phyloP scores from a whole-genome alignment of 2,113 vertebrate genomes.

The Electrona antarctica region DNA sequence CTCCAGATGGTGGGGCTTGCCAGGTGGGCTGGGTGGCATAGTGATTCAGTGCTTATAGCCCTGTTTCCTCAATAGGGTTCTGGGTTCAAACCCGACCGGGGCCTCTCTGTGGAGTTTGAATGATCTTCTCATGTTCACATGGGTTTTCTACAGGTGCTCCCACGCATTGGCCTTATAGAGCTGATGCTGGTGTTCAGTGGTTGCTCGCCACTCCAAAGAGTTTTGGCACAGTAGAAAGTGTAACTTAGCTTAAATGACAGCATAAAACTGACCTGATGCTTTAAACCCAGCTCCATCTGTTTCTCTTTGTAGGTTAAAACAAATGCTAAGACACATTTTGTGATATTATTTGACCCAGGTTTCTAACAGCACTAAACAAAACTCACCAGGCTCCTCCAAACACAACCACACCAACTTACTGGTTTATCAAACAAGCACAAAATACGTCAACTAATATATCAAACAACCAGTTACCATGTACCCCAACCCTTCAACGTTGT shows the following conservation, averaged over 20 bases:
- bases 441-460: constrained; percentile 36
- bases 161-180: too few relatives aligned
- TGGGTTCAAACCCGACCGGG: too few relatives aligned
- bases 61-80: too few relatives aligned
- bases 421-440: constrained; percentile 1
- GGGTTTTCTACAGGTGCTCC: too few relatives aligned
- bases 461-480: constrained; percentile 21
- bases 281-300: not conserved
- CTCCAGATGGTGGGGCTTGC: not conserved
- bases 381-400: not conserved
- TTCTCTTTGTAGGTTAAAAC: not conserved
- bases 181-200: too few relatives aligned
- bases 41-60: too few relatives aligned
- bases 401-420: constrained; percentile 7
- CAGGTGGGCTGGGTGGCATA: too few relatives aligned
- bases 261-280: not conserved
- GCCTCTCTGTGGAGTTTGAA: too few relatives aligned
- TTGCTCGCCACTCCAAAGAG: too few relatives aligned
- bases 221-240: too few relatives aligned
- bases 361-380: not conserved
- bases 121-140: too few relatives aligned
- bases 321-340: constrained; percentile 13
- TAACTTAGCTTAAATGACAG: not conserved
- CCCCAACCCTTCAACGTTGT: not conserved
- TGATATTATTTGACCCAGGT: constrained; percentile 42